A percentile compares a stretch with the other conserved stretches of the same genome.
These are phyloP conservation scores for Camarhynchus parvulus DNA, from an alignment of 2,113 vertebrate species.

Conservation along the genomic window DNA sequence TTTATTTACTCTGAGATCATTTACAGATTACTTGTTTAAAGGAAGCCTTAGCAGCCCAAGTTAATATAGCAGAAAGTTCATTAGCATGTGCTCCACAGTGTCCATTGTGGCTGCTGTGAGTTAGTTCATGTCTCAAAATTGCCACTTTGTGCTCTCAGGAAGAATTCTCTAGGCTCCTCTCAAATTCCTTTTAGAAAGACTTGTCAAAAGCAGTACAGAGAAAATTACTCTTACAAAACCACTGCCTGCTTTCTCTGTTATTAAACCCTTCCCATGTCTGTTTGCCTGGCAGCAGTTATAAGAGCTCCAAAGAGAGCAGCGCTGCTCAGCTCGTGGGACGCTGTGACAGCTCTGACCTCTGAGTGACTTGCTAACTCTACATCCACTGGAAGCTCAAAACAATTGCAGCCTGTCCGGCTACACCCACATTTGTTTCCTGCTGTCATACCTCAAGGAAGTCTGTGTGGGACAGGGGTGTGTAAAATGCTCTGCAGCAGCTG, in stretches of 20 bases:
- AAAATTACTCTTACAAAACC: neutral
- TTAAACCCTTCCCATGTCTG: neutral
- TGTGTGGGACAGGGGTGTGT: neutral
- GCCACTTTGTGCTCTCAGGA: neutral
- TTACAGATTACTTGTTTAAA: neutral
- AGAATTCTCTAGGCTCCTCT: neutral
- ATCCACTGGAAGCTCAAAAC: conserved; percentile 38
- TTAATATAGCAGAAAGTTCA: neutral
- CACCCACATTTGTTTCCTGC: conserved; percentile 28
- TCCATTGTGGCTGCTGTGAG: neutral
- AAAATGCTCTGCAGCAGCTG: neutral
- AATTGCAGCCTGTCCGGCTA: conserved; percentile 7
- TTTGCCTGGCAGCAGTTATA: neutral
- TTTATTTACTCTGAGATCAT: neutral
- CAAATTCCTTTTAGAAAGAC: neutral
- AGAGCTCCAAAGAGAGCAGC: neutral
- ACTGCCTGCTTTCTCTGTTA: neutral
- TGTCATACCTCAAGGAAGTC: conserved; percentile 7
- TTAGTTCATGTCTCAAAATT: neutral
- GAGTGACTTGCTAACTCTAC: neutral
- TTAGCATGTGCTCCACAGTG: neutral
- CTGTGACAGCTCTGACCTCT: neutral
- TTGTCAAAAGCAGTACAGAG: neutral
- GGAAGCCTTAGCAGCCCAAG: neutral
- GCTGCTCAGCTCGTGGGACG: neutral